phyloP scores from a whole-genome alignment of 64 coral and sea anemone species.

The Astreopora myriophthalma region DNA sequence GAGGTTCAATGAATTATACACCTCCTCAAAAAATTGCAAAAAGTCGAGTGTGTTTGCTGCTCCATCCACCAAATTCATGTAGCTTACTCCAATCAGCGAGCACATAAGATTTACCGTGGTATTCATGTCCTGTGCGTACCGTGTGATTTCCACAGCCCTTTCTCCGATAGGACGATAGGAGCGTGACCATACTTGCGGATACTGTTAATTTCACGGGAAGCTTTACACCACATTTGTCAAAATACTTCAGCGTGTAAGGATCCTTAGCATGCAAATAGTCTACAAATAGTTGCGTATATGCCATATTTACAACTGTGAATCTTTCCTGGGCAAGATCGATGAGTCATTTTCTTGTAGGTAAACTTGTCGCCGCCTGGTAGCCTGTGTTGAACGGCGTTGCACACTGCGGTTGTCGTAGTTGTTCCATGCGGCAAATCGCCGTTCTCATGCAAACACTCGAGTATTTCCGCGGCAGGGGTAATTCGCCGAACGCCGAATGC shows the following conservation, averaged over 20 bases:
- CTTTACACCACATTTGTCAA: constrained; percentile 19
- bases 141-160: constrained; percentile 13
- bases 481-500: no score
- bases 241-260: constrained; percentile 40
- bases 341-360: not conserved
- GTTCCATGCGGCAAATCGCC: constrained; percentile 38
- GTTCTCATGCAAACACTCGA: constrained; percentile 6
- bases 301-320: constrained; percentile 20
- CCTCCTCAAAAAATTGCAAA: constrained; percentile 43
- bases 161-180: constrained; percentile 27
- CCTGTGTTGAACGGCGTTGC: not conserved
- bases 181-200: not conserved
- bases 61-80: constrained; percentile 40
- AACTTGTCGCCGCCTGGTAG: not conserved
- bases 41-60: constrained; percentile 12
- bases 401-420: constrained; percentile 45
- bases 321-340: constrained; percentile 27
- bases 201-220: not conserved
- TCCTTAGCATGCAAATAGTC: constrained; percentile 14
- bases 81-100: constrained; percentile 6
- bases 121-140: not conserved
- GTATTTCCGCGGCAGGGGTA: constrained; percentile 4
- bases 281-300: constrained; percentile 28
- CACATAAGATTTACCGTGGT: constrained; percentile 30
- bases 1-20: constrained; percentile 37